Evolutionary conservation across 2,888 invertebrate species (phyloP), one percentile per base, ranked within the genome.

Genomic region (Chirona hameri): DNA sequence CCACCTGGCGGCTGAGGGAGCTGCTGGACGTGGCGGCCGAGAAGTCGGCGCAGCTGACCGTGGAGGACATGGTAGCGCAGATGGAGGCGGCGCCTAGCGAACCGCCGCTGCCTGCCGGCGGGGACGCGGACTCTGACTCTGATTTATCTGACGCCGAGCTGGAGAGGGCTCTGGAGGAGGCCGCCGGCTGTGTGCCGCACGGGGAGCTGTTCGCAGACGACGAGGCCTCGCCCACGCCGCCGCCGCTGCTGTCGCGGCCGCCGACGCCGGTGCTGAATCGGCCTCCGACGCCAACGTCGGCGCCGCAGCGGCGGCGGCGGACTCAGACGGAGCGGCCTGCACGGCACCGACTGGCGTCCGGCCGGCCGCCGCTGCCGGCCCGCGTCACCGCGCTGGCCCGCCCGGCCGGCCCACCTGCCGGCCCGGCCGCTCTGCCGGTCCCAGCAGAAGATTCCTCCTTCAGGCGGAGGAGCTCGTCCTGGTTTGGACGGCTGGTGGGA

Each of bases 11-110:
- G 46, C 76, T 76, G 76, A 39, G 76, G 1, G 76, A 76, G 76
- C 76, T 76, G 46, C 39, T 76, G 9, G 76, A 76, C 46, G 76
- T 76, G 46, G 76, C 76, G 10, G 46, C 76, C 46, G 76, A 76
- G 76, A 76, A 76, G 76, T 76, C 76, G 39, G 76, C 76, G 18
- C 76, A 76, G 76, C 76, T 76, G 46, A 76, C 76, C 10, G 76
- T 76, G 76, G 76, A 76, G 24, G 39, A 46, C 24, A 7, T 76
- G 46, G 76, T 76, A 24, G 76, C 39, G 10, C 76, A 76, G 76
- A 21, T 39, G 76, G 76, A 76, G 76, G 46, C 76, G 24, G 46
- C 24, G 76, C 21, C 39, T 9, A 9, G 9, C 46, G 39, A 31
- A 0, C 39, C 76, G 24, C 31, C 72, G 24, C 15, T 31, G 2